A percentile compares a stretch with the other conserved stretches of the same genome.
phyloP scores from a whole-genome alignment of 2,113 vertebrate genomes.

The Meleagris gallopavo region DNA sequence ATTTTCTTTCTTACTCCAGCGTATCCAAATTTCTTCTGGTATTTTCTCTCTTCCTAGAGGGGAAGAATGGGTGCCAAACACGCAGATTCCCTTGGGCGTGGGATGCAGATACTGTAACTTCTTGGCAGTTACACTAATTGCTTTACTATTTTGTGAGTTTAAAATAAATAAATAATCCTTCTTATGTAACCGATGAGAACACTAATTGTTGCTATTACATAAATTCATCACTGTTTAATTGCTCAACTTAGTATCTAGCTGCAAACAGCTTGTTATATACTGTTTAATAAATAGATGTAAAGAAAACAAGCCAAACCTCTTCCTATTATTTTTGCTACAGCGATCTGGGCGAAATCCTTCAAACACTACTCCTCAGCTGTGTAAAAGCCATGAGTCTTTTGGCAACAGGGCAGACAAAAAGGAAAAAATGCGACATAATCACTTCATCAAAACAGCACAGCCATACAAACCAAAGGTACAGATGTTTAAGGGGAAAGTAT shows the following conservation, averaged over 20 bases:
- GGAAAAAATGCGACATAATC: conserved; percentile 96
- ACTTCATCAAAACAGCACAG: conserved; percentile 99
- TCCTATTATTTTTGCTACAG: conserved; percentile 69
- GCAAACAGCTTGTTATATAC: not conserved
- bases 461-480: conserved; percentile 97
- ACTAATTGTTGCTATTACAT: not conserved
- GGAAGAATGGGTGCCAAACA: not conserved
- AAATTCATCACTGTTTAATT: not conserved
- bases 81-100: not conserved
- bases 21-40: not conserved
- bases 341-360: conserved; percentile 89
- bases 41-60: not conserved
- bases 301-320: not conserved
- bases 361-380: conserved; percentile 87
- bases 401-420: conserved; percentile 97
- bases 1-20: not conserved
- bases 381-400: conserved; percentile 92
- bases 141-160: not conserved
- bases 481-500: fast-evolving
- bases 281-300: not conserved
- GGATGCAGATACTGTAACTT: not conserved
- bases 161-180: not conserved
- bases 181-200: not conserved
- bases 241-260: not conserved
- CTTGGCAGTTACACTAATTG: not conserved